A percentile compares a stretch with the other conserved stretches of the same genome.
phyloP scores from a whole-genome alignment of 2,888 invertebrate genomes.

The Tanaodytes sp. region DNA sequence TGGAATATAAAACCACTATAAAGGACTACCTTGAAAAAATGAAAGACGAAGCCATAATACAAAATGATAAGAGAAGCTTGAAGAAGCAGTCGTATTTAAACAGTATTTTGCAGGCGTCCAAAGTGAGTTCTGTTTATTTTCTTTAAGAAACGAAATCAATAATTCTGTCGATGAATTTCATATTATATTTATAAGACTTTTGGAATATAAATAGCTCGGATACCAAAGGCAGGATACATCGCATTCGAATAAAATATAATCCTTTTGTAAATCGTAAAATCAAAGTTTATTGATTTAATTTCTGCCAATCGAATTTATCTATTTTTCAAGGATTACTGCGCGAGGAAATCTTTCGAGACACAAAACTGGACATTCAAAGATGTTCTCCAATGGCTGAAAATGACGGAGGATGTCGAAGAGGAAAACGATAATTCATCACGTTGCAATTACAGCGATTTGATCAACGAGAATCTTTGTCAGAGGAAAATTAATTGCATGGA shows the following conservation, averaged over 20 bases:
- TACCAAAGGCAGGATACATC: too few relatives aligned
- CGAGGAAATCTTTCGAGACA: constrained; percentile 56
- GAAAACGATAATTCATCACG: constrained; percentile 28
- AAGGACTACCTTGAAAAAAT: constrained; percentile 53
- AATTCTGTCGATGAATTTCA: background rate
- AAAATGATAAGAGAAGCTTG: constrained; percentile 2
- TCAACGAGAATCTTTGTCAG: constrained; percentile 57
- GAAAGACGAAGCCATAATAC: background rate
- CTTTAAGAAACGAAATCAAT: background rate
- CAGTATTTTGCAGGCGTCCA: constrained; percentile 61
- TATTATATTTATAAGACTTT: too few relatives aligned
- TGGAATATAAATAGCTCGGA: too few relatives aligned
- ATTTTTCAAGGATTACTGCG: constrained; percentile 60
- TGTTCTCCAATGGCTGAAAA: constrained; percentile 55
- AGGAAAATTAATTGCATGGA: constrained; percentile 57
- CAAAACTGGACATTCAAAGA: constrained; percentile 59
- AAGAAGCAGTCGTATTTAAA: constrained; percentile 57
- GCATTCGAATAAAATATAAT: too few relatives aligned
- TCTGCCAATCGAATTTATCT: too few relatives aligned
- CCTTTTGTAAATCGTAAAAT: too few relatives aligned
- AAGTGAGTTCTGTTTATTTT: constrained; percentile 52
- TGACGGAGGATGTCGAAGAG: background rate
- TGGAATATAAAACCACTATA: constrained; percentile 33
- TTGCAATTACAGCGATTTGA: constrained; percentile 57
- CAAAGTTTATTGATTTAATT: too few relatives aligned